Evolutionary conservation across 1,140 invertebrate genomes (phyloP).

Genomic region (Mamestra configurata): DNA sequence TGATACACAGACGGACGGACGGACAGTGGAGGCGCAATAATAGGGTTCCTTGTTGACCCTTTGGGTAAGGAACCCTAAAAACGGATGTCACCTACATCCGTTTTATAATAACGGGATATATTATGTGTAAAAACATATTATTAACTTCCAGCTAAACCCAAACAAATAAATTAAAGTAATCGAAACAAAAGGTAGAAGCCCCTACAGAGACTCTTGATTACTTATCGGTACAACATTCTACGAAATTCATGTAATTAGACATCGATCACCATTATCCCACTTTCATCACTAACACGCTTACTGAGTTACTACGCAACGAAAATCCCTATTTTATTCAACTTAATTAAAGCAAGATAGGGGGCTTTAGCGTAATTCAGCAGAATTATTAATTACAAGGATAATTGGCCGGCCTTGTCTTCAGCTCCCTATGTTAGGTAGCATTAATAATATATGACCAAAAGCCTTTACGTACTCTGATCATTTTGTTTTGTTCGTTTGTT

Average conservation of each 20-base stretch:
- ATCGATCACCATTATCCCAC: not conserved
- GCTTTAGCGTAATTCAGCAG: slow-evolving; percentile 47
- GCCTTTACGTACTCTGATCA: slow-evolving; percentile 12
- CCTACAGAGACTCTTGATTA: too few species aligned
- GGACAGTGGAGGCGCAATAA: too few species aligned
- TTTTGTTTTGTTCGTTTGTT: slow-evolving; percentile 37
- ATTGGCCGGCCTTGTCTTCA: slow-evolving; percentile 45
- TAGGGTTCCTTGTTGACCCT: too few species aligned
- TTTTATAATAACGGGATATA: too few species aligned
- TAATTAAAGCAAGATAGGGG: slow-evolving; percentile 49
- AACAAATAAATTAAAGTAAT: too few species aligned
- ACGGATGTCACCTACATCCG: too few species aligned
- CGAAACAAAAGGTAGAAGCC: too few species aligned
- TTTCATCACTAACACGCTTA: not conserved
- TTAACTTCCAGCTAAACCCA: too few species aligned
- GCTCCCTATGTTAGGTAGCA: slow-evolving; percentile 12
- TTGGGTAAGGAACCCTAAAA: too few species aligned
- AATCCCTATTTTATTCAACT: slow-evolving; percentile 51
- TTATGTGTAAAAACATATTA: too few species aligned
- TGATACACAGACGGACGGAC: too few species aligned
- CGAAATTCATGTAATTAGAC: not conserved
- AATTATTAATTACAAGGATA: slow-evolving; percentile 56
- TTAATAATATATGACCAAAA: slow-evolving; percentile 41
- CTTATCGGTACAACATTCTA: not conserved
- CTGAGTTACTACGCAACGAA: slow-evolving; percentile 26